Evolutionary conservation across 2,113 vertebrate genomes (phyloP), one percentile per base, ranked within the genome.

Genomic region (Ictalurus furcatus): DNA sequence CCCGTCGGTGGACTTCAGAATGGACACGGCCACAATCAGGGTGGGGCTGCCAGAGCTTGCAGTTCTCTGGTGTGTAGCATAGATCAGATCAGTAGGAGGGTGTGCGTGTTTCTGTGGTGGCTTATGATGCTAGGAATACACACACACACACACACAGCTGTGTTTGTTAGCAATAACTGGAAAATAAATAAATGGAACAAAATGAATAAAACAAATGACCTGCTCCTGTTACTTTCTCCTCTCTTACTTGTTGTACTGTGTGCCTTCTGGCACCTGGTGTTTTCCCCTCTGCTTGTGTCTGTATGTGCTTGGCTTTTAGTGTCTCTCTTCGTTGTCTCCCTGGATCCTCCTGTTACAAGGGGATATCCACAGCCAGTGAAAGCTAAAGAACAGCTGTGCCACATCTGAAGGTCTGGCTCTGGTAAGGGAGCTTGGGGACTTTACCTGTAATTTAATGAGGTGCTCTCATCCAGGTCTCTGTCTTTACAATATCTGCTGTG

Each of bases 21-120:
- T 89, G 90, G 83, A 89, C 84, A 76, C 14, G 73, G 78, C 44
- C 23, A 81, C n/a, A 61, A 89, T 71, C 84, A 84, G 88, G 86
- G 86, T 83, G 78, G 76, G 88, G 76, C 83, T 78, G 23, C 58
- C 85, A 81, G 78, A 69, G 85, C 74, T 30, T 83, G 30, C 54
- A 74, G 63, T n/a, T 71, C 69, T 88, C 52, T 87, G 8, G 74
- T 67, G 81, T 85, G n/a, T n/a, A 82, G 73, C 56, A 21, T 14
- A 80, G 73, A 84, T 84, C 85, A 59, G 58, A 40, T 69, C 89
- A 88, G 78, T 54, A 54, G 52, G 34, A 54, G 73, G 83, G 80
- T 13, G 54, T 86, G 63, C 85, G 71, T 58, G 56, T 40, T 23
- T 17, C 25, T 78, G 11, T 56, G 65, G 58, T 59, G 48, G 12